Evolutionary conservation across 2,113 vertebrate genomes (phyloP).

Genomic region (Sphaerodactylus townsendi): DNA sequence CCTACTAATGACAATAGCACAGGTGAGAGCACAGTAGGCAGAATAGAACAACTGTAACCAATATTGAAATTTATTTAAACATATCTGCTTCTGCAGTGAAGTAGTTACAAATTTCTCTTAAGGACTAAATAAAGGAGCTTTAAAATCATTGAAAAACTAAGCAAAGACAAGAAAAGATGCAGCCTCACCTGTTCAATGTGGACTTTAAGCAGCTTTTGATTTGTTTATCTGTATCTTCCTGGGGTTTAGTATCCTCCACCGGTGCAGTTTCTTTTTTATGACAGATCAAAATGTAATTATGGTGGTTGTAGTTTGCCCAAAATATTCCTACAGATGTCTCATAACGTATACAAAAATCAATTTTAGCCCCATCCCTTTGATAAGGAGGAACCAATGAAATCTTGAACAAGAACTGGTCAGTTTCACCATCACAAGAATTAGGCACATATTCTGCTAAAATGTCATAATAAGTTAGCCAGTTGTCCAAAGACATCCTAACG

Average conservation of each 20-base stretch:
- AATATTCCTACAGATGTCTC: constrained; percentile 85
- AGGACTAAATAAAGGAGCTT: not conserved
- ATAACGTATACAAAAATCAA: constrained; percentile 95
- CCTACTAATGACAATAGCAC: not conserved
- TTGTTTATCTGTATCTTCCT: constrained; percentile 74
- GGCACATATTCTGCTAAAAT: constrained; percentile 89
- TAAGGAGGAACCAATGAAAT: constrained; percentile 85
- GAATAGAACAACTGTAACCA: not conserved
- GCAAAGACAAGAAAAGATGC: constrained; percentile 37
- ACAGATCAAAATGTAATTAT: constrained; percentile 90
- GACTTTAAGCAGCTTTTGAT: constrained; percentile 92
- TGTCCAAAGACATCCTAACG: constrained; percentile 83
- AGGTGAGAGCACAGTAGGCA: not conserved
- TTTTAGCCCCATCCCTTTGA: constrained; percentile 77
- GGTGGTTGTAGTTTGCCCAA: constrained; percentile 90
- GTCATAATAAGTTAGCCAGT: constrained; percentile 89
- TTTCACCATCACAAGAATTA: constrained; percentile 88
- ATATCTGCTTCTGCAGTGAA: not conserved
- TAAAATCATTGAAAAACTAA: constrained; percentile 6
- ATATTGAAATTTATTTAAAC: not conserved
- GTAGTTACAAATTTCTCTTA: not conserved
- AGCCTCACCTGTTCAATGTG: constrained; percentile 81
- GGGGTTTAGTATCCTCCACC: constrained; percentile 59
- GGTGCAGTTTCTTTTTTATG: constrained; percentile 76
- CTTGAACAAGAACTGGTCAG: constrained; percentile 89